Percentiles rank a stretch among this genome's conserved stretches.
Evolutionary conservation across 2,888 invertebrate genomes (phyloP).

Genomic region (Chaitophorus viminalis): DNA sequence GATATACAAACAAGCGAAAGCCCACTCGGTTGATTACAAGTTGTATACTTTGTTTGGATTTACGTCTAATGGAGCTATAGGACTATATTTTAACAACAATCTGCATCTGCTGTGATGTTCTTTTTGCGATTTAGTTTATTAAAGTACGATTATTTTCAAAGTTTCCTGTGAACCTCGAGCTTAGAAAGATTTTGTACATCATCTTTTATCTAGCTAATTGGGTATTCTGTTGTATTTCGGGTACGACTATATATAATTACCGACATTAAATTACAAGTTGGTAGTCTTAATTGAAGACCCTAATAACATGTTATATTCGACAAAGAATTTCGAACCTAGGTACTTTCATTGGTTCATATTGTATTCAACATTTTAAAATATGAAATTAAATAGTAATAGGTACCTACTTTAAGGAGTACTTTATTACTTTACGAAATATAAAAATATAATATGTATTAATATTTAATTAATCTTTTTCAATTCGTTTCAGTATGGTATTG

Average conservation of each 20-base stretch:
- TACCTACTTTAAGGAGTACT: too few relatives aligned
- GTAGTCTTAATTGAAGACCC: not conserved
- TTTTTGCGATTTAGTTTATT: not conserved
- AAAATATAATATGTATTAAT: too few relatives aligned
- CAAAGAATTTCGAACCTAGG: too few relatives aligned
- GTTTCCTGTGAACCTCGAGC: not conserved
- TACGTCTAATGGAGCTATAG: not conserved
- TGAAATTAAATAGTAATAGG: not conserved
- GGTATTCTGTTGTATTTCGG: not conserved
- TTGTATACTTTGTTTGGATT: not conserved
- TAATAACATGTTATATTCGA: too few relatives aligned
- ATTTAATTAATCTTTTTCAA: too few relatives aligned
- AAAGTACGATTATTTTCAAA: not conserved
- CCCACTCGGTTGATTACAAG: not conserved
- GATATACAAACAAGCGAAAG: not conserved
- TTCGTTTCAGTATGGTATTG: too few relatives aligned
- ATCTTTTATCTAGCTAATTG: not conserved
- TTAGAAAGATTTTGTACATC: not conserved
- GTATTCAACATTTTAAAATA: not conserved
- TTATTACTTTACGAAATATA: too few relatives aligned
- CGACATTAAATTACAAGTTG: not conserved
- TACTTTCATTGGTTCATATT: not conserved
- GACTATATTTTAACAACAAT: not conserved
- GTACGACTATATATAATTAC: not conserved
- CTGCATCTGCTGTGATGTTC: not conserved